Percentiles rank a stretch among this genome's conserved stretches.
Conservation (phyloP, 2,888 invertebrate genomes). For the Tricholauxania praeusta region DNA sequence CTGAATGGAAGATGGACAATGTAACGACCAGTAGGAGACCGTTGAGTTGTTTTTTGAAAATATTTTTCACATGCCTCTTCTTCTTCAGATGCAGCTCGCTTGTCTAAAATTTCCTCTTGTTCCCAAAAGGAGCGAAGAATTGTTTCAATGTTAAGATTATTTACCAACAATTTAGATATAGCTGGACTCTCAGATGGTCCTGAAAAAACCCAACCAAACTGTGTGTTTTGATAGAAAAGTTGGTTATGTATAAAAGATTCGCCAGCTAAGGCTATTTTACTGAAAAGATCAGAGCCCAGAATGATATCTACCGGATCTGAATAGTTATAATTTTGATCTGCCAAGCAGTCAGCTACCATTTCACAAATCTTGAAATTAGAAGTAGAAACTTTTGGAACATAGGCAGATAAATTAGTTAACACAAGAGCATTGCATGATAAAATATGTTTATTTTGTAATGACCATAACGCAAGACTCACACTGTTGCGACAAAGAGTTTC, state of each 20-base stretch:
- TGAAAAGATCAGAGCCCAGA: slow-evolving; percentile 30
- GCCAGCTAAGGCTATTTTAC: slow-evolving; percentile 20
- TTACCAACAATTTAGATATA: slow-evolving; percentile 9
- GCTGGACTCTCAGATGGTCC: slow-evolving; percentile 6
- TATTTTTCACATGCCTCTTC: slow-evolving; percentile 29
- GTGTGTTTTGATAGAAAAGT: slow-evolving; percentile 37
- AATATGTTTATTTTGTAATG: neutral
- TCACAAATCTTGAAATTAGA: neutral
- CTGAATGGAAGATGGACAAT: slow-evolving; percentile 33
- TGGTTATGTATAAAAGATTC: slow-evolving; percentile 29
- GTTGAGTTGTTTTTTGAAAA: slow-evolving; percentile 23
- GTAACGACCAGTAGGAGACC: slow-evolving; percentile 26
- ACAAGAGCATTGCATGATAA: neutral
- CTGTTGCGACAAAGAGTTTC: neutral
- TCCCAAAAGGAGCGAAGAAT: slow-evolving; percentile 35
- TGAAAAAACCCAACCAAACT: slow-evolving; percentile 39
- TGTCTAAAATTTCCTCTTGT: slow-evolving; percentile 22
- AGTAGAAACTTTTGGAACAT: neutral
- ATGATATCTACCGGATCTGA: slow-evolving; percentile 36
- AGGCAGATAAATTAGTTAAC: neutral
- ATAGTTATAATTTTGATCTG: slow-evolving; percentile 28
- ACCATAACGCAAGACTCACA: slow-evolving; percentile 3
- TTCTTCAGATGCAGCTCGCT: slow-evolving; percentile 6
- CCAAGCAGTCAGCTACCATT: neutral
- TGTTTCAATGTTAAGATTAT: slow-evolving; percentile 31